Evolutionary conservation across 2,888 invertebrate species (phyloP).

Genomic region (Prosopocoilus inquinatus): DNA sequence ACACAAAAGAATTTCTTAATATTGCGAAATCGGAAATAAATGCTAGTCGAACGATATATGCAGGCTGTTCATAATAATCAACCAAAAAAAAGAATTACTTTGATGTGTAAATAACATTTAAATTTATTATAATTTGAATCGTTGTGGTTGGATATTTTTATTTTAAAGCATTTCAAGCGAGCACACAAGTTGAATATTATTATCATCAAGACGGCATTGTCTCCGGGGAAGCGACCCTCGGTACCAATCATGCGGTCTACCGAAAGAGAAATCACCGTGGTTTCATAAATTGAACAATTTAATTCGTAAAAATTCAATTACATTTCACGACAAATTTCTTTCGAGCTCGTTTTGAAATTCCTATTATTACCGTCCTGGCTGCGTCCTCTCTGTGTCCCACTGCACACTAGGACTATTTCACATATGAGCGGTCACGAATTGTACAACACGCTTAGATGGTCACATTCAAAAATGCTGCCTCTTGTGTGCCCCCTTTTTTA

Average conservation of each 20-base stretch:
- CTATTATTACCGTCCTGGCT: constrained; percentile 28
- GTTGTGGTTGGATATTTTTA: background rate
- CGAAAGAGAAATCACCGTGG: constrained; percentile 49
- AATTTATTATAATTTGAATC: too few relatives aligned
- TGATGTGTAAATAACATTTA: too few relatives aligned
- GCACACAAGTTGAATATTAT: constrained; percentile 14
- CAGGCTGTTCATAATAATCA: too few relatives aligned
- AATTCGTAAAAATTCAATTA: constrained; percentile 49
- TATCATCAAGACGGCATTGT: constrained; percentile 37
- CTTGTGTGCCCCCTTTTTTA: constrained; percentile 38
- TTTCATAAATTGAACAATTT: constrained; percentile 53
- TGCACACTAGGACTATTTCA: constrained; percentile 57
- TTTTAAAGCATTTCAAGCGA: constrained; percentile 1
- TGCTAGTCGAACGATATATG: too few relatives aligned
- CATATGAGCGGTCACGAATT: constrained; percentile 66
- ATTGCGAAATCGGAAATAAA: too few relatives aligned
- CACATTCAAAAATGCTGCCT: constrained; percentile 54
- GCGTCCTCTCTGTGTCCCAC: constrained; percentile 13
- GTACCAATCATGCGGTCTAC: constrained; percentile 38
- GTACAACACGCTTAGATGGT: constrained; percentile 64
- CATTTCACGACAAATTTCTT: constrained; percentile 39
- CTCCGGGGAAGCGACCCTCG: constrained; percentile 21
- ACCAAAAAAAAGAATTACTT: too few relatives aligned
- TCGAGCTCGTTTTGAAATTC: constrained; percentile 48
- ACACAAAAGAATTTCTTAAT: too few relatives aligned